These are phyloP conservation scores for Rhyacichthys aspro DNA, from an alignment of 2,797 vertebrate species.

Conservation along the genomic window DNA sequence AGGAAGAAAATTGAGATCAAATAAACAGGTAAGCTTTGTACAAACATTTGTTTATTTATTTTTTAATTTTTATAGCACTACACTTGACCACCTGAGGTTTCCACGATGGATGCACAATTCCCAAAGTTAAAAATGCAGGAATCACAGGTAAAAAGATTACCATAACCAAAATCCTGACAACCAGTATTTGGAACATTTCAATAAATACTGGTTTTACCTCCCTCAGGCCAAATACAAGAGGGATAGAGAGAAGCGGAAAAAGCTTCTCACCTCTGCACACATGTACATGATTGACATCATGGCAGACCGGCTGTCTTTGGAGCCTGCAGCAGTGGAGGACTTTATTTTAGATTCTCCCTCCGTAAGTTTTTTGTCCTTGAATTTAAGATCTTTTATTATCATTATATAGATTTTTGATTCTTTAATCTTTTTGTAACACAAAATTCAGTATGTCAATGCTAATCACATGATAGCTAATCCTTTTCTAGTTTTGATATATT, in stretches of 20 bases:
- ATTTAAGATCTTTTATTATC: too few species aligned
- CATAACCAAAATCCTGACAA: too few species aligned
- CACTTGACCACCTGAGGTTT: background rate
- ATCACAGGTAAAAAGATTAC: conserved; percentile 23
- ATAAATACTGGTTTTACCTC: conserved; percentile 9
- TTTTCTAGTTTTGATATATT: background rate
- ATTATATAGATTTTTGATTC: too few species aligned
- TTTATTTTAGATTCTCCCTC: conserved; percentile 82
- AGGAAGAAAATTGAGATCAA: too few species aligned
- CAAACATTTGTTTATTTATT: too few species aligned
- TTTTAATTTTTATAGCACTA: background rate
- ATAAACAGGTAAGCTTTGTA: too few species aligned
- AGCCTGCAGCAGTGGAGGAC: conserved; percentile 74
- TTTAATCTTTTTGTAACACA: too few species aligned
- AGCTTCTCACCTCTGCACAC: conserved; percentile 74
- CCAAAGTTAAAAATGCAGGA: conserved; percentile 14
- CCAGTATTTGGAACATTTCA: background rate
- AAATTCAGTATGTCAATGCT: too few species aligned
- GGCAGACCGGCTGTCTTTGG: conserved; percentile 69
- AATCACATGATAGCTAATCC: background rate
- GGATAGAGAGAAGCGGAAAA: conserved; percentile 76
- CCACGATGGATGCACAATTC: conserved; percentile 33
- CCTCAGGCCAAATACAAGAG: conserved; percentile 76
- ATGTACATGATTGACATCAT: conserved; percentile 84
- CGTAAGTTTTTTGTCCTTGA: conserved; percentile 70